These are phyloP conservation scores for Drosophila suzukii DNA, from an alignment of 1,140 invertebrate species.

Conservation along the genomic window DNA sequence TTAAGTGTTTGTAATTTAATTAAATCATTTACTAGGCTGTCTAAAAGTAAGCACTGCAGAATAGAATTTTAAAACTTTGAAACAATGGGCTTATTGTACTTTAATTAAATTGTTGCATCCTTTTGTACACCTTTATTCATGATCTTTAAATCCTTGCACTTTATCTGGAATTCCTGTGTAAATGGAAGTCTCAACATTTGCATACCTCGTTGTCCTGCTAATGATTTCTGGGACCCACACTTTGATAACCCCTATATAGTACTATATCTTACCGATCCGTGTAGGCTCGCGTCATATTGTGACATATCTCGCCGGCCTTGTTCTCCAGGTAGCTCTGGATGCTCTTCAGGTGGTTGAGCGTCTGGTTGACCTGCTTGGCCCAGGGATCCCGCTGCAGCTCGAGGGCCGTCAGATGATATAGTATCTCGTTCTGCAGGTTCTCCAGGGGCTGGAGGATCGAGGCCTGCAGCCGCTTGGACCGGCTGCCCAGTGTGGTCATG, in stretches of 20 bases:
- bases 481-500: constrained; percentile 87
- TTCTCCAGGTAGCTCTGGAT: constrained; percentile 91
- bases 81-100: too few species aligned
- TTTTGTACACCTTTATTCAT: too few species aligned
- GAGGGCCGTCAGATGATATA: constrained; percentile 90
- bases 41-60: too few species aligned
- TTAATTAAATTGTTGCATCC: too few species aligned
- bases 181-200: too few species aligned
- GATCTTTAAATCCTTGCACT: too few species aligned
- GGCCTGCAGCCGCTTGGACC: constrained; percentile 87
- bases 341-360: constrained; percentile 89
- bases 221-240: background rate
- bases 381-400: constrained; percentile 89
- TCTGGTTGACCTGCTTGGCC: constrained; percentile 88
- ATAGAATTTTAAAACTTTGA: too few species aligned
- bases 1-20: too few species aligned
- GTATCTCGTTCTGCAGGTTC: constrained; percentile 88
- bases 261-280: constrained; percentile 80
- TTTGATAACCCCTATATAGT: background rate
- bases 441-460: constrained; percentile 89
- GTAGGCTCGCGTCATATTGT: constrained; percentile 83
- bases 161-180: too few species aligned
- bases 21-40: too few species aligned
- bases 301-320: constrained; percentile 89
- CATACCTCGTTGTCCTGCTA: background rate